These are phyloP conservation scores for Meda fulgida DNA, from an alignment of 2,797 vertebrate genomes.

Conservation along the genomic window DNA sequence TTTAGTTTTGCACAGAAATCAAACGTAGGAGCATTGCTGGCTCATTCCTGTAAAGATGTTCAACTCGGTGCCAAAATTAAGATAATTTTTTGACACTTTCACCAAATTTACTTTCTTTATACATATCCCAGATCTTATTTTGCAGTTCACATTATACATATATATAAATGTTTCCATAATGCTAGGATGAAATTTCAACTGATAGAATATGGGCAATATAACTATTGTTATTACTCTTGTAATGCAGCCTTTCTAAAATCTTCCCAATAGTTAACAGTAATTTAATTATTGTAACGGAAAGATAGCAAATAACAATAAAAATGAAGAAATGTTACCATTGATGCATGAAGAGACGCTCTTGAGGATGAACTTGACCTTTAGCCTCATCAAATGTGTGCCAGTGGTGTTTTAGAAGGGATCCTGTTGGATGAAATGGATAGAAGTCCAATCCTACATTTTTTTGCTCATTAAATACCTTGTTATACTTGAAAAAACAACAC, in stretches of 20 bases:
- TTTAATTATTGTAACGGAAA: background rate
- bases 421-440: background rate
- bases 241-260: constrained; percentile 1
- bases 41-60: constrained; percentile 3
- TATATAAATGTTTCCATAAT: too few relatives aligned
- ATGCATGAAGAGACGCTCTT: background rate
- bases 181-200: background rate
- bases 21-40: background rate
- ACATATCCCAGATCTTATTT: background rate
- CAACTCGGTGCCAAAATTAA: background rate
- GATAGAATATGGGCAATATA: background rate
- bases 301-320: background rate
- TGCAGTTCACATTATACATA: too few relatives aligned
- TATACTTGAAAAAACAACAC: background rate
- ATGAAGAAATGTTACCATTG: background rate
- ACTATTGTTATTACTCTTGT: background rate
- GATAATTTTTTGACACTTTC: background rate
- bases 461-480: background rate
- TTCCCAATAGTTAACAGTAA: background rate
- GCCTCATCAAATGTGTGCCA: background rate
- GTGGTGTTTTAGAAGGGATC: background rate
- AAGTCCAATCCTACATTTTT: background rate
- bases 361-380: constrained; percentile 20
- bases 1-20: constrained; percentile 13
- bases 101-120: background rate